Conservation (phyloP, 2,113 vertebrate genomes). For the Notothenia rossii region DNA sequence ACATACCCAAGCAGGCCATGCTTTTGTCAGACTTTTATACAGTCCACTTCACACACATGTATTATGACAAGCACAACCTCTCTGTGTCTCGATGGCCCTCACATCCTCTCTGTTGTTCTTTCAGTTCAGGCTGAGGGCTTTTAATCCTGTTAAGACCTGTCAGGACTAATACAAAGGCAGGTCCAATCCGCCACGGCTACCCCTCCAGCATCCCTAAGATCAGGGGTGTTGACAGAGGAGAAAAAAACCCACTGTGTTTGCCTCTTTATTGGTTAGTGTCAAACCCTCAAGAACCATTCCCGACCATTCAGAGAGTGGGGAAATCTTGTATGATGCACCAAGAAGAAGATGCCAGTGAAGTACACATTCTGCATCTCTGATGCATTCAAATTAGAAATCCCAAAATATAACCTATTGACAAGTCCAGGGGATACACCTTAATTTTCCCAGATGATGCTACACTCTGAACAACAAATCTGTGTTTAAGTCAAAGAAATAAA, state of each 20-base stretch:
- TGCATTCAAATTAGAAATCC: too few relatives aligned
- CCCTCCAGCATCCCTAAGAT: conserved; percentile 31
- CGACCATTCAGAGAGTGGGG: not conserved
- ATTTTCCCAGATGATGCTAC: too few relatives aligned
- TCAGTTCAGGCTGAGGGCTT: conserved; percentile 41
- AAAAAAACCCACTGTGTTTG: conserved; percentile 45
- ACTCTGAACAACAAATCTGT: too few relatives aligned
- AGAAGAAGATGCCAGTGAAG: conserved; percentile 3
- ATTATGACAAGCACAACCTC: conserved; percentile 64
- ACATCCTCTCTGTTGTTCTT: conserved; percentile 45
- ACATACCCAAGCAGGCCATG: conserved; percentile 40
- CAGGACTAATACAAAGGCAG: conserved; percentile 71
- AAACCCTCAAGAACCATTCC: conserved; percentile 35
- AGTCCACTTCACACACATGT: conserved; percentile 43
- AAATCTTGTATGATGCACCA: not conserved
- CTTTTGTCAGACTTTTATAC: conserved; percentile 56
- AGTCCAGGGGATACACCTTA: too few relatives aligned
- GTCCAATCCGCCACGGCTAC: conserved; percentile 53
- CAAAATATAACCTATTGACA: too few relatives aligned
- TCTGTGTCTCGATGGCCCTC: conserved; percentile 31
- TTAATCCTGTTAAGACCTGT: conserved; percentile 79
- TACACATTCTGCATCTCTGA: conserved; percentile 11
- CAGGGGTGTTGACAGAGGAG: conserved; percentile 62
- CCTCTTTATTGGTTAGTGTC: conserved; percentile 63
- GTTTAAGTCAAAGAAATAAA: too few relatives aligned